Conservation (phyloP, 2,888 invertebrate species). For the Neoaliturus tenellus region DNA sequence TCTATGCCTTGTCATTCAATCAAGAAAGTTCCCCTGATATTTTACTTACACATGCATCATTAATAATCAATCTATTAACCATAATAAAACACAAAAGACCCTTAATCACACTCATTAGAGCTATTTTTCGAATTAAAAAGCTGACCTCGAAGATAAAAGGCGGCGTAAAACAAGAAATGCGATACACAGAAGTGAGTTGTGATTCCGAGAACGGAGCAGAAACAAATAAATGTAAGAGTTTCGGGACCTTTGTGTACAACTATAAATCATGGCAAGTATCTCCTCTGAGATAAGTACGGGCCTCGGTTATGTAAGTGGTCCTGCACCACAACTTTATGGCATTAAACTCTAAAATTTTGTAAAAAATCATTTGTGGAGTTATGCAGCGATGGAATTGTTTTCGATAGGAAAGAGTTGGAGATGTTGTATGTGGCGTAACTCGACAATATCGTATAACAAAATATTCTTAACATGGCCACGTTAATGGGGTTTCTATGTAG, state of each 20-base stretch:
- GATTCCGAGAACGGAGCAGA: background rate
- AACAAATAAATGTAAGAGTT: constrained; percentile 3
- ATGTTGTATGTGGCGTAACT: too few species aligned
- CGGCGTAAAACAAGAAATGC: background rate
- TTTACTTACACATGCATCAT: too few species aligned
- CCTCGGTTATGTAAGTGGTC: background rate
- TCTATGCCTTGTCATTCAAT: too few species aligned
- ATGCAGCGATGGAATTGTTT: too few species aligned
- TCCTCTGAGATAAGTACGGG: background rate
- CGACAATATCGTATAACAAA: too few species aligned
- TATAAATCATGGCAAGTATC: background rate
- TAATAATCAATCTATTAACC: too few species aligned
- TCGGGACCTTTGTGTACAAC: background rate
- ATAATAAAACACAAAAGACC: too few species aligned
- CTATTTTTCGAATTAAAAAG: background rate
- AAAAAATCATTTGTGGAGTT: too few species aligned
- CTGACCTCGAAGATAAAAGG: background rate
- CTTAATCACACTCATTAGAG: background rate
- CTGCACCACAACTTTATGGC: background rate
- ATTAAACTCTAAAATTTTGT: background rate
- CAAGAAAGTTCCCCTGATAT: too few species aligned
- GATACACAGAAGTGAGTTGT: background rate
- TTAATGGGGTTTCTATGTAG: too few species aligned
- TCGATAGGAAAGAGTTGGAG: too few species aligned
- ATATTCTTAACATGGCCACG: too few species aligned